These are phyloP conservation scores for Drosophila parthenogenetica DNA, from an alignment of 2,888 invertebrate species.

Conservation along the genomic window DNA sequence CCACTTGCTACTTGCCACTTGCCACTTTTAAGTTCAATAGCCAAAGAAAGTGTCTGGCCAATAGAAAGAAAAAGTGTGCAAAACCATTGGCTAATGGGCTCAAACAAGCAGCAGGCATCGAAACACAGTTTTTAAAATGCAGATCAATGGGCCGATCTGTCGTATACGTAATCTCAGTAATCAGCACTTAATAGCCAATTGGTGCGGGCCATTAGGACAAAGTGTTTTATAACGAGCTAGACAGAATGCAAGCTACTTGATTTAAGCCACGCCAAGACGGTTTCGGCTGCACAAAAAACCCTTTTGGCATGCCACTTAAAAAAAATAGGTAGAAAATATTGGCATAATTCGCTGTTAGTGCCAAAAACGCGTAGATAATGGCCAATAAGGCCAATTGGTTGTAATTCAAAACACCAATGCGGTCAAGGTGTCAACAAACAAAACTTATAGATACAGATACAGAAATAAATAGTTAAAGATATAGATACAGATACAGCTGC, in stretches of 20 bases:
- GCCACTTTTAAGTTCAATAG: constrained; percentile 74
- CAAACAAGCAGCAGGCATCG: constrained; percentile 25
- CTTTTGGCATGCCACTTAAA: constrained; percentile 59
- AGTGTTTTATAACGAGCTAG: constrained; percentile 34
- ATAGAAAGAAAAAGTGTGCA: constrained; percentile 77
- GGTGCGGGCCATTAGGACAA: constrained; percentile 39
- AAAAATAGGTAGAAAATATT: constrained; percentile 40
- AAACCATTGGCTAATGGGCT: constrained; percentile 47
- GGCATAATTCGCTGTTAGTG: constrained; percentile 49
- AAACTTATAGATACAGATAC: not conserved
- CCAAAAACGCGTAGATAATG: constrained; percentile 60
- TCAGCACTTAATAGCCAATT: constrained; percentile 57
- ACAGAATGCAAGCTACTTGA: constrained; percentile 36
- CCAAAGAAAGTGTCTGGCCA: constrained; percentile 74
- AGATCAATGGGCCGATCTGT: constrained; percentile 29
- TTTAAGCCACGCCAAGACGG: constrained; percentile 9
- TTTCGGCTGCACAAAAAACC: constrained; percentile 28
- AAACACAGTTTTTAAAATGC: constrained; percentile 11
- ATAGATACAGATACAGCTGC: constrained; percentile 18
- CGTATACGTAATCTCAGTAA: constrained; percentile 73
- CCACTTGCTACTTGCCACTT: constrained; percentile 25
- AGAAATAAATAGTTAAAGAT: constrained; percentile 1
- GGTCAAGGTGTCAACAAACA: constrained; percentile 72
- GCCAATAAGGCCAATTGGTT: constrained; percentile 66
- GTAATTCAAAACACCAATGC: constrained; percentile 66